Evolutionary conservation across 2,888 invertebrate species (phyloP), one percentile per base, ranked within the genome.

Genomic region (Habrosyne pyritoides): DNA sequence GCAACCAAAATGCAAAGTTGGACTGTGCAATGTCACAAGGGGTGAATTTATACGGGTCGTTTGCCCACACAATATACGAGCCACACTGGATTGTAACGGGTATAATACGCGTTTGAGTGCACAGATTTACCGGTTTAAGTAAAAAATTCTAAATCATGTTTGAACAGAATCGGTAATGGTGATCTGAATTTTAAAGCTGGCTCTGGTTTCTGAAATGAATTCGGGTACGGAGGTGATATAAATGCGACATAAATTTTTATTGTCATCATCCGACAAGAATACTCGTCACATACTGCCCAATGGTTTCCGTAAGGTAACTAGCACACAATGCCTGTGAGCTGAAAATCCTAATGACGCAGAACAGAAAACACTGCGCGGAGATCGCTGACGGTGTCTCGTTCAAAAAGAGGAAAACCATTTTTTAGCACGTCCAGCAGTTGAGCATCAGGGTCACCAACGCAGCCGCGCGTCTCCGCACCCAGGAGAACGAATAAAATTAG

Each of bases 331-430:
- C 93, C 21, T 91, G 98, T 94, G 99, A 99, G 92, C 92, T 99
- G 69, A 99, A 99, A 89, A 97, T 99, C 77, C 93, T 99, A 53
- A 95, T 99, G 96, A 99, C 99, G 99, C 99, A 99, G 87, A 99
- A 99, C 93, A 95, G 98, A 73, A 97, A 97, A 71, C 99, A 97
- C 93, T 98, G 99, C 86, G 99, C 97, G 22, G 99, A 99, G 94
- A 99, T 99, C 70, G 99, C 99, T 1, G 99, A 99, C 86, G 97
- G 96, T 22, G 99, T 99, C 0, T 99, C 99, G 62, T 97, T 98
- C n/a, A 98, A 98, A 93, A 99, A 99, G 83, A 95, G 99, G 67
- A 99, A 99, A 93, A 93, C 93, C 3, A 99, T 99, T 71, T 99
- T 99, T 10, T 99, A 99, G 90, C 95, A 99, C 63, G 99, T 99